Base-by-base conservation (phyloP, 2,797 vertebrate genomes). In the Ptychobarbus kaznakovi region DNA sequence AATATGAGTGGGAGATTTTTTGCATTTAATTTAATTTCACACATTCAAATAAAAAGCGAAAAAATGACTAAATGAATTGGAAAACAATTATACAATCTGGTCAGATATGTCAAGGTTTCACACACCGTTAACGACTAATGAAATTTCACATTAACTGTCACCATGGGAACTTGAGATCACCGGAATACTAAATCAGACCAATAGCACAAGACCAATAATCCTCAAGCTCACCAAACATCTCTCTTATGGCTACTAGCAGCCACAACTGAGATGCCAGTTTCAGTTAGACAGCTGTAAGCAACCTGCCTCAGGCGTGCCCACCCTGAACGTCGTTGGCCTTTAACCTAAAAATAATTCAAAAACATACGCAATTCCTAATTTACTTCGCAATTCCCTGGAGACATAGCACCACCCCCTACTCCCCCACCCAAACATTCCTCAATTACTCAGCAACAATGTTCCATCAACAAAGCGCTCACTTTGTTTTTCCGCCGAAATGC, bases 401-500 rank as follows among this genome's bases (percentile, higher is more conserved):
- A 84, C 68, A 77, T 49, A n/a, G 76, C 63, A 73, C 12, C 25
- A 35, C 3, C n/a, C 7, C 53, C 51, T 10, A 3, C n/a, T 20
- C 82, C 82, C 44, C 75, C 80, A 80, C 61, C 70, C 20, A 77
- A 53, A 75, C 63, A 16, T 44, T 53, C 66, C 72, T 87, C 75
- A 84, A 84, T 86, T 83, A 84, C 84, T 84, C 80, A 80, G 69
- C 61, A 87, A 70, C 61, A 80, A n/a, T 44, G 38, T 74, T 79
- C 65, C 53, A 72, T 84, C 78, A 86, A 88, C 81, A 75, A 80
- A 88, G 82, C 49, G 78, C 75, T 70, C 74, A 65, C 53, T 91
- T 90, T 88, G 88, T 91, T 69, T 90, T 91, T 86, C 66, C 5
- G 83, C 88, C 86, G 1, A 91, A 90, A 91, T 84, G 89, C 85